Percentiles rank a stretch among this genome's conserved stretches.
These are phyloP conservation scores for Pocillopora verrucosa DNA, from an alignment of 64 coral and sea anemone genomes.

Conservation along the genomic window DNA sequence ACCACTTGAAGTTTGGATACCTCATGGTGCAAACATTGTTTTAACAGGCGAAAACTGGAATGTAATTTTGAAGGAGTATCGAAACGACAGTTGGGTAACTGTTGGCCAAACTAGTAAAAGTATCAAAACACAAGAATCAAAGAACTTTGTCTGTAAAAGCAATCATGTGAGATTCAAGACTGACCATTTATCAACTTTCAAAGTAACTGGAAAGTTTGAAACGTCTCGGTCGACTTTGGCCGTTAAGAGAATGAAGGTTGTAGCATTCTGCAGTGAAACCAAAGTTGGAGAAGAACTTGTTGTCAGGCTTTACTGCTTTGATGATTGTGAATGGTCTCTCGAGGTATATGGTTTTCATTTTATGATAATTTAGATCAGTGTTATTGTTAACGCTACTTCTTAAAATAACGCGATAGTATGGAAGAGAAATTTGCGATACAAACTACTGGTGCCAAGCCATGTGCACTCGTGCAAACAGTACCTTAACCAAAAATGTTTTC, in stretches of 20 bases:
- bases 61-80: background rate
- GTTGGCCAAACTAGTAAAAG: background rate
- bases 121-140: background rate
- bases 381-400: too few relatives aligned
- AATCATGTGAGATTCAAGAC: constrained; percentile 36
- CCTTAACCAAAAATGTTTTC: too few relatives aligned
- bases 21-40: constrained; percentile 28
- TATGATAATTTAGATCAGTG: too few relatives aligned
- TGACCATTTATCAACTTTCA: constrained; percentile 23
- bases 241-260: constrained; percentile 48
- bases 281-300: constrained; percentile 32
- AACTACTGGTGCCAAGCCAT: too few relatives aligned
- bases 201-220: constrained; percentile 23
- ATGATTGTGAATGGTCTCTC: constrained; percentile 35
- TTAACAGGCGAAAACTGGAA: constrained; percentile 6
- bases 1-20: background rate
- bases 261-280: constrained; percentile 14
- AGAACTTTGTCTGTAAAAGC: background rate
- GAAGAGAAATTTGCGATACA: too few relatives aligned
- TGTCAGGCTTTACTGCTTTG: constrained; percentile 34
- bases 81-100: constrained; percentile 5
- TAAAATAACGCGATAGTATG: too few relatives aligned
- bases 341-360: constrained; percentile 4
- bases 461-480: too few relatives aligned
- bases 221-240: background rate